Evolutionary conservation across 1,140 invertebrate species (phyloP).

Genomic region (Gryllus bimaculatus): DNA sequence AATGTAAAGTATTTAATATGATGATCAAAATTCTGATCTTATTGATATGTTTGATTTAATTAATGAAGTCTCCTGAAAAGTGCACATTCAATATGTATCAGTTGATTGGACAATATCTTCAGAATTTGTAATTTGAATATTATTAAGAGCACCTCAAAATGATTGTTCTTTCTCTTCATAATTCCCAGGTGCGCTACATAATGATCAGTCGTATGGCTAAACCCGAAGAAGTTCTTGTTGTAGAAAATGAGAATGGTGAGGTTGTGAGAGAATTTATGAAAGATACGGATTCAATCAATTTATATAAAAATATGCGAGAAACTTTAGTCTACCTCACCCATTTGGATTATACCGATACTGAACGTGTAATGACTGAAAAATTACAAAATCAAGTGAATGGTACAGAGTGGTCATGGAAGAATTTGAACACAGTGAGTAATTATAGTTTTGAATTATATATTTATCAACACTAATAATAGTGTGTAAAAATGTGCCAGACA

Average conservation of each 20-base stretch:
- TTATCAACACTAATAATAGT: background rate
- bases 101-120: background rate
- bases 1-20: too few relatives aligned
- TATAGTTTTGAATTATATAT: background rate
- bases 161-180: conserved; percentile 17
- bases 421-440: conserved; percentile 81
- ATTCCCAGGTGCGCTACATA: conserved; percentile 71
- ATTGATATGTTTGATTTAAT: background rate
- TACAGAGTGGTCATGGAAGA: conserved; percentile 99
- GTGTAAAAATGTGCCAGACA: background rate
- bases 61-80: background rate
- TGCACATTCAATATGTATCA: too few relatives aligned
- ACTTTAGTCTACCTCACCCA: conserved; percentile 98
- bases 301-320: conserved; percentile 99
- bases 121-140: background rate
- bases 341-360: conserved; percentile 95
- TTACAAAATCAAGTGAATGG: conserved; percentile 98
- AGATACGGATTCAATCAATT: conserved; percentile 98
- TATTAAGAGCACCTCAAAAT: background rate
- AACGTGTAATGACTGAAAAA: conserved; percentile 98
- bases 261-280: conserved; percentile 99
- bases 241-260: conserved; percentile 99
- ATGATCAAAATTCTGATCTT: too few relatives aligned
- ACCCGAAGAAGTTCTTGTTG: conserved; percentile 99
- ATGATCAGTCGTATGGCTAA: conserved; percentile 99